Percentiles rank a stretch among this genome's conserved stretches.
Evolutionary conservation across 2,888 invertebrate genomes (phyloP).

Genomic region (Exocentrus adspersus): DNA sequence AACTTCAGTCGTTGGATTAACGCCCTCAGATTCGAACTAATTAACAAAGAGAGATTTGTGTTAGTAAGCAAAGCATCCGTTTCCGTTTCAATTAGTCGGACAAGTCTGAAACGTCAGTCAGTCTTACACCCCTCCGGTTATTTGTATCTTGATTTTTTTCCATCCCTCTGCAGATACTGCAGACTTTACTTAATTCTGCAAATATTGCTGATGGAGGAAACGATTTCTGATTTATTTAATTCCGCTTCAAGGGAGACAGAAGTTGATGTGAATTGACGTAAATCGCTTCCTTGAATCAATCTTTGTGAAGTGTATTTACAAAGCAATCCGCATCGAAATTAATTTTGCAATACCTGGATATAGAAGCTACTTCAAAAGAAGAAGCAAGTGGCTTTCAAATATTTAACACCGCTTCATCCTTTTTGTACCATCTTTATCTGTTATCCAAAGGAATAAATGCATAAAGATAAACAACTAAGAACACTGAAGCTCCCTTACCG

Average conservation of each 20-base stretch:
- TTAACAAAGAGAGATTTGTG: constrained; percentile 2
- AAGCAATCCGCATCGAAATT: no score
- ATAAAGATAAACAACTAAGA: background rate
- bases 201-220: no score
- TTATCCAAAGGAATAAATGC: background rate
- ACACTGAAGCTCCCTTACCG: background rate
- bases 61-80: background rate
- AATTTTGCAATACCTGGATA: no score
- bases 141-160: constrained; percentile 16
- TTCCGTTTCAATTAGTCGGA: constrained; percentile 10
- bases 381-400: background rate
- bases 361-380: background rate
- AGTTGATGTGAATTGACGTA: no score
- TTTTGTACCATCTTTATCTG: background rate
- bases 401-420: background rate
- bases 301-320: no score
- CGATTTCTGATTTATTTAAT: no score
- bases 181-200: no score
- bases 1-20: constrained; percentile 16
- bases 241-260: no score
- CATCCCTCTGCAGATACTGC: no score
- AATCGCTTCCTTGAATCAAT: no score
- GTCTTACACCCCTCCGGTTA: constrained; percentile 4
- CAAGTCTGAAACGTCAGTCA: constrained; percentile 9
- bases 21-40: constrained; percentile 7